phyloP scores from a whole-genome alignment of 2,113 vertebrate genomes.

The Pelusios castaneus region DNA sequence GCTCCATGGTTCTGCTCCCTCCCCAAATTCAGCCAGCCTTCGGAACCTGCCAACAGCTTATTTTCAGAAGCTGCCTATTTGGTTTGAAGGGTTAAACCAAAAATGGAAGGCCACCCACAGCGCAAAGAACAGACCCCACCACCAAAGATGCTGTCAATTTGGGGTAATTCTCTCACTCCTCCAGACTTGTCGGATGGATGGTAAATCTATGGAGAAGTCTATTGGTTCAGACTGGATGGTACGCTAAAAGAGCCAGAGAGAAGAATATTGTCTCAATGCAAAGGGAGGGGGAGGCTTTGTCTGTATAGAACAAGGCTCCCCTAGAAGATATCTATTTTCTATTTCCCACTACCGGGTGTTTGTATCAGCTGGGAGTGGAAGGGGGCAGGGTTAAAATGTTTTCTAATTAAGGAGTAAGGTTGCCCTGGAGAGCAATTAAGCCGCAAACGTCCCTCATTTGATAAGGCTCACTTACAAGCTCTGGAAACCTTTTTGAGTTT shows the following conservation, averaged over 20 bases:
- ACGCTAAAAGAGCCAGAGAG: not conserved
- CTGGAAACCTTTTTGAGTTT: slow-evolving; percentile 46
- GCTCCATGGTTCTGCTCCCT: not conserved
- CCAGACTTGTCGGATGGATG: not conserved
- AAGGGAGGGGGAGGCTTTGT: not conserved
- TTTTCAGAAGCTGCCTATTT: not conserved
- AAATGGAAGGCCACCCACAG: not conserved
- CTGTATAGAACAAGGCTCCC: not conserved
- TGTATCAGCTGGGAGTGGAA: slow-evolving; percentile 28
- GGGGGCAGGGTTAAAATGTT: slow-evolving; percentile 54
- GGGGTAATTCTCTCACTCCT: not conserved
- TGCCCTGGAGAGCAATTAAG: slow-evolving; percentile 72
- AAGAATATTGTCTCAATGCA: not conserved
- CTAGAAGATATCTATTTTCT: not conserved
- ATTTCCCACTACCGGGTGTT: not conserved
- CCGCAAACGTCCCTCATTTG: slow-evolving; percentile 53
- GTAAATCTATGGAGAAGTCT: not conserved
- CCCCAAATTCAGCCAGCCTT: not conserved
- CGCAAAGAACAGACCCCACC: not conserved
- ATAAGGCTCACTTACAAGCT: slow-evolving; percentile 42
- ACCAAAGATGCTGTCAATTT: not conserved
- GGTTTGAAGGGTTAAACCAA: not conserved
- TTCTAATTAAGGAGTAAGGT: slow-evolving; percentile 71
- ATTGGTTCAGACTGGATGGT: not conserved
- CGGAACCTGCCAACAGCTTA: not conserved